Base-by-base conservation (phyloP, 1,140 invertebrate species). In the Eueides isabella region DNA sequence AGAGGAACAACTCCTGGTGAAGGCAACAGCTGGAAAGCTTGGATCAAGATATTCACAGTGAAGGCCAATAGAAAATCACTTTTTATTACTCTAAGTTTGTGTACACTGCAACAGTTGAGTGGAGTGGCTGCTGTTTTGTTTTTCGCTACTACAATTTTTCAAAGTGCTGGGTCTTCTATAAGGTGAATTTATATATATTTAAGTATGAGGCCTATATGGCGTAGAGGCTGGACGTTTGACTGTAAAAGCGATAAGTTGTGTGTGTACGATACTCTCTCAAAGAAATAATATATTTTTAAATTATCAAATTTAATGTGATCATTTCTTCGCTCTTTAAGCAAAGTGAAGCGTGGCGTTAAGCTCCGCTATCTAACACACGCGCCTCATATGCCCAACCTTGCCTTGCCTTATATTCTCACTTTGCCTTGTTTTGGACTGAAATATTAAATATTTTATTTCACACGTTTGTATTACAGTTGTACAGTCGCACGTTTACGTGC, bases 11-110 rank as follows among this genome's bases (percentile, higher is more conserved):
- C 66, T 30, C 77, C 80, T 6, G 33, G 72, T 16, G 83, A 84
- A 63, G 80, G 72, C 0, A 65, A 71, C 26, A 85, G 75, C 28
- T 85, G 83, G 80, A 82, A 82, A 55, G 78, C 80, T 11, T 87
- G 83, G 81, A 73, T 81, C 1, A 83, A 86, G 67, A 84, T 88
- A 33, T 83, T 88, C 48, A 85, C 85, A n/a, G 80, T 85, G 7
- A 86, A 83, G 63, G 76, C 81, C 0, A 88, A 88, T 29, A 83
- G 83, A 61, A 78, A 76, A n/a, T 81, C 83, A 0, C 74, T 88
- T 2, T 80, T 82, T 11, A 85, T 88, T 28, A 86, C 86, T 0
- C 63, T 85, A 5, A 81, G 77, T 44, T 64, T 88, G 19, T 84
- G 82, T 67, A 83, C 80, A 0, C 64, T 86, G 12, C 85, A 88